A percentile compares a stretch with the other conserved stretches of the same genome.
These are phyloP conservation scores for Psophia crepitans DNA, from an alignment of 2,113 vertebrate genomes.

Conservation along the genomic window DNA sequence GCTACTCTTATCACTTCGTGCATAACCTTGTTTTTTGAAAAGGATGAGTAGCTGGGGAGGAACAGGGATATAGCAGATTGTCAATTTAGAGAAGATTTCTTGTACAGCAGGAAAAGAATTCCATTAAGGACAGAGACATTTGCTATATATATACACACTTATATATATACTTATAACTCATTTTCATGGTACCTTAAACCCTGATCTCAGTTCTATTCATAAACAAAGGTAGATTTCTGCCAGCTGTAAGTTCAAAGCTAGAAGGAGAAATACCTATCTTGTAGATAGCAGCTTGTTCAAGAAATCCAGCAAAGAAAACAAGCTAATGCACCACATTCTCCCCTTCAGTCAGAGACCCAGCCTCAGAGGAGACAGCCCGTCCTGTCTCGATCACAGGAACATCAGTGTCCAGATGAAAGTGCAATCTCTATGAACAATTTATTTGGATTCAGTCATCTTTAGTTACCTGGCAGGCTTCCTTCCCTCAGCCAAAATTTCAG, in stretches of 20 bases:
- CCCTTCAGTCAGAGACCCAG: background rate
- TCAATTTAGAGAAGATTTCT: background rate
- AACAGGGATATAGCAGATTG: background rate
- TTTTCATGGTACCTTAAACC: background rate
- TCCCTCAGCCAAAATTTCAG: background rate
- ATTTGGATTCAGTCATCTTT: background rate
- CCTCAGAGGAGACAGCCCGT: background rate
- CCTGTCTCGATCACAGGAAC: background rate
- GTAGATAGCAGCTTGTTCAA: background rate
- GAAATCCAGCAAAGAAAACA: background rate
- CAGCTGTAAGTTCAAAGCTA: background rate
- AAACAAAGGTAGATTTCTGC: too few relatives aligned
- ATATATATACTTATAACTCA: background rate
- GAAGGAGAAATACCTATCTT: background rate
- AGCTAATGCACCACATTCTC: background rate
- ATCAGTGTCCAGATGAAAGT: background rate
- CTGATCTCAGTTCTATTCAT: background rate
- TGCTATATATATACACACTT: background rate
- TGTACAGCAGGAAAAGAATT: background rate
- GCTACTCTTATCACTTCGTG: background rate
- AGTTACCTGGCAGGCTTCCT: background rate
- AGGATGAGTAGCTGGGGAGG: background rate
- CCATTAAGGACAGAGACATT: background rate
- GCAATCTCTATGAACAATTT: background rate
- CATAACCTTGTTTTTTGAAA: background rate